phyloP scores from a whole-genome alignment of 2,797 vertebrate genomes.

The Rachycentron canadum region DNA sequence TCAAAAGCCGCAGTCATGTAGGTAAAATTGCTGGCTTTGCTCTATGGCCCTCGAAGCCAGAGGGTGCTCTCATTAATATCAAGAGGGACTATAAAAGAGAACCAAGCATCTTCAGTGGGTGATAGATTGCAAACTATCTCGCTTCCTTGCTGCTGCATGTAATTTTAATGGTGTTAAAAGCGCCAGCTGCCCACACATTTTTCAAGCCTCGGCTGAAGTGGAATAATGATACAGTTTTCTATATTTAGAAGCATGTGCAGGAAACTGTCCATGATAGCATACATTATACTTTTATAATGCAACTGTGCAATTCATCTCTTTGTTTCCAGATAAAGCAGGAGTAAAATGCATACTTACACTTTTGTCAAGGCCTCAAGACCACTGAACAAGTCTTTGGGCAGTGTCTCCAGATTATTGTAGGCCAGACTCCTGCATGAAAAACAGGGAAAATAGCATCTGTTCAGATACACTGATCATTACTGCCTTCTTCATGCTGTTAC shows the following conservation, averaged over 20 bases:
- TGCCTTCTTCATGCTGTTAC: not conserved
- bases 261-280: constrained; percentile 30
- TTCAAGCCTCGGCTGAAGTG: constrained; percentile 62
- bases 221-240: constrained; percentile 69
- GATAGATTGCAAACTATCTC: constrained; percentile 59
- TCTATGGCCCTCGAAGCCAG: constrained; percentile 25
- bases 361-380: constrained; percentile 96
- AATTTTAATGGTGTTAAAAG: constrained; percentile 78
- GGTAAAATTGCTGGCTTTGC: constrained; percentile 19
- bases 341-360: constrained; percentile 90
- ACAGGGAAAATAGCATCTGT: constrained; percentile 7
- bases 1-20: constrained; percentile 4
- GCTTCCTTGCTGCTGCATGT: constrained; percentile 51
- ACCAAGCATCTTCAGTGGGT: constrained; percentile 40
- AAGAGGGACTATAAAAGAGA: constrained; percentile 23
- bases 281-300: constrained; percentile 5
- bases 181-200: constrained; percentile 73
- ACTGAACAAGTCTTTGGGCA: constrained; percentile 97
- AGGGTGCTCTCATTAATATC: constrained; percentile 46
- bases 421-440: constrained; percentile 91
- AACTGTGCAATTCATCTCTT: constrained; percentile 10
- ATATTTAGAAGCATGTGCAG: constrained; percentile 62
- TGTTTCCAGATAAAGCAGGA: constrained; percentile 3
- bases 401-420: constrained; percentile 95
- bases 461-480: not conserved